Conservation (phyloP, 2,113 vertebrate species). For the Stomatorhinus ivindoensis region DNA sequence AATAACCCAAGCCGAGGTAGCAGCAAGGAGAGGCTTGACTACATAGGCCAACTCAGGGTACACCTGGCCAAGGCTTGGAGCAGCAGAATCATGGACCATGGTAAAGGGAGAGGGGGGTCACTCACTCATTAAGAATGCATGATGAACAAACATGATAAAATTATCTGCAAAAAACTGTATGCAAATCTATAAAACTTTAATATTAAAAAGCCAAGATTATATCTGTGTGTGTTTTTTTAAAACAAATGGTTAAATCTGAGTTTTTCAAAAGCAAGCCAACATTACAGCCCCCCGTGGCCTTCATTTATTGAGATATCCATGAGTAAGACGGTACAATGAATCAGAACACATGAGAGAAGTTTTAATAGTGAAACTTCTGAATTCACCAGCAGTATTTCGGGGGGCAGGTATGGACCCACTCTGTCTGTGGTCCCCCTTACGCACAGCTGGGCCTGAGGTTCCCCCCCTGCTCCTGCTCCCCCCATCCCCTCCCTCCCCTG, state of each 20-base stretch:
- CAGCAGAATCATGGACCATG: not conserved
- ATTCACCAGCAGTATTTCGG: not conserved
- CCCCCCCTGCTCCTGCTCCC: not conserved
- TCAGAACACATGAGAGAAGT: not conserved
- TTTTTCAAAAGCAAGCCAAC: not conserved
- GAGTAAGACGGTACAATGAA: not conserved
- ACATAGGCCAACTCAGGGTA: not conserved
- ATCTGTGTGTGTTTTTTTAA: not conserved
- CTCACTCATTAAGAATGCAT: not conserved
- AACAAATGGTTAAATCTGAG: not conserved
- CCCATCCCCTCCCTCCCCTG: constrained; percentile 39
- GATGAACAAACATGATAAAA: not conserved
- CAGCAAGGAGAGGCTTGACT: not conserved
- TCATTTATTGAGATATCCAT: not conserved
- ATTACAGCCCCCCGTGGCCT: not conserved
- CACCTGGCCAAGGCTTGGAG: not conserved
- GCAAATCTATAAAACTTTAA: not conserved
- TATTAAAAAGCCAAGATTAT: not conserved
- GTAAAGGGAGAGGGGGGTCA: not conserved
- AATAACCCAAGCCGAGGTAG: not conserved
- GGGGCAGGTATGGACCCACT: not conserved
- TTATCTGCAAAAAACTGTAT: not conserved
- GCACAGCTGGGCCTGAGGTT: not conserved
- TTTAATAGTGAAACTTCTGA: not conserved
- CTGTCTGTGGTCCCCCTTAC: not conserved